Evolutionary conservation across 2,113 vertebrate species (phyloP).

Genomic region (Brachypodius melanocephalos): DNA sequence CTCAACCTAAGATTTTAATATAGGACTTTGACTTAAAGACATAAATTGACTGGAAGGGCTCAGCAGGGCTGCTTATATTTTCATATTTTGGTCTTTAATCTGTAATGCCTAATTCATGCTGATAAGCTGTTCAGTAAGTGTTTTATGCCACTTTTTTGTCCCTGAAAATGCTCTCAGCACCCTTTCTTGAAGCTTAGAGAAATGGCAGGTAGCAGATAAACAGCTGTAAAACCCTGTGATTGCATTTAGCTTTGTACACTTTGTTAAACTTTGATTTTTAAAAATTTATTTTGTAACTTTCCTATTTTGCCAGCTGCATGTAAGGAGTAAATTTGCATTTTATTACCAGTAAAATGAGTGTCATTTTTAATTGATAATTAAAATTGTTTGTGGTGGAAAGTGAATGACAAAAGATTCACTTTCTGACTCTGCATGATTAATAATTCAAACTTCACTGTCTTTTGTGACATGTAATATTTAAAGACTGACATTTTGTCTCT

Average conservation of each 20-base stretch:
- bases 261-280: background rate
- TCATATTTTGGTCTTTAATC: slow-evolving; percentile 24
- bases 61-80: slow-evolving; percentile 11
- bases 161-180: background rate
- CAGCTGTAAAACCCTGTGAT: background rate
- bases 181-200: background rate
- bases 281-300: background rate
- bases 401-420: background rate
- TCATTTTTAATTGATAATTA: background rate
- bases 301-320: background rate
- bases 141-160: background rate
- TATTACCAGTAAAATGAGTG: background rate
- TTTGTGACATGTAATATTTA: slow-evolving; percentile 1
- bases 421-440: background rate
- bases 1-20: background rate
- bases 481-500: slow-evolving; percentile 43
- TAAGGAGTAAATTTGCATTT: background rate
- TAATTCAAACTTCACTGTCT: slow-evolving; percentile 2
- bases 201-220: background rate
- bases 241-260: background rate
- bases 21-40: background rate
- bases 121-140: background rate
- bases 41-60: background rate
- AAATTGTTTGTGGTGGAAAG: background rate
- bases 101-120: background rate